These are phyloP conservation scores for Sphaeramia orbicularis DNA, from an alignment of 2,797 vertebrate species.

Conservation along the genomic window DNA sequence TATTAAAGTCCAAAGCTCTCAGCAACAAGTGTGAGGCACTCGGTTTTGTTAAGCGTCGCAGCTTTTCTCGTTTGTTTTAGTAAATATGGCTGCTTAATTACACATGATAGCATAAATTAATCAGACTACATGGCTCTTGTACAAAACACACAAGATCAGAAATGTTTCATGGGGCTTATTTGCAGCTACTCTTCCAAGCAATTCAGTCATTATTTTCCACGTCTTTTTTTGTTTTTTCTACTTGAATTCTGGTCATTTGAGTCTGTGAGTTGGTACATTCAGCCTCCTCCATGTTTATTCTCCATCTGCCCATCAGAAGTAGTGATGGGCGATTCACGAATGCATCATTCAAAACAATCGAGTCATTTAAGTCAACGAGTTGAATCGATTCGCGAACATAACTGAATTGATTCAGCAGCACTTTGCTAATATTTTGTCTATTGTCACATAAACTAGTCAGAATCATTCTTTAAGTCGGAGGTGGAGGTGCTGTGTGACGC, in stretches of 20 bases:
- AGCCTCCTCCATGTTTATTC: slow-evolving; percentile 20
- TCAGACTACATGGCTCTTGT: neutral
- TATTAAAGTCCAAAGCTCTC: slow-evolving; percentile 14
- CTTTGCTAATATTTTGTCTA: too few species aligned
- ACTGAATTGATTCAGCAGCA: too few species aligned
- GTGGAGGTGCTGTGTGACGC: too few species aligned
- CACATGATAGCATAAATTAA: neutral
- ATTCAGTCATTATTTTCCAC: neutral
- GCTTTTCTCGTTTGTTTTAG: slow-evolving; percentile 9
- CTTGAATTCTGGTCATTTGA: slow-evolving; percentile 5
- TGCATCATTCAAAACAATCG: too few species aligned
- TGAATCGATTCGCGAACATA: too few species aligned
- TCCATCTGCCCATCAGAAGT: too few species aligned
- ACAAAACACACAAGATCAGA: neutral
- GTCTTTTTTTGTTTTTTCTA: neutral
- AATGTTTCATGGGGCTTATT: slow-evolving; percentile 30
- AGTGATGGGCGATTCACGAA: too few species aligned
- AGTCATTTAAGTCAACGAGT: too few species aligned
- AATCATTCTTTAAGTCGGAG: too few species aligned
- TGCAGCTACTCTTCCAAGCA: slow-evolving; percentile 29
- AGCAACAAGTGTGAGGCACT: slow-evolving; percentile 30
- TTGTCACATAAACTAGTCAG: too few species aligned
- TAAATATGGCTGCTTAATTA: slow-evolving; percentile 14
- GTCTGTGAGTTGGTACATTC: slow-evolving; percentile 29
- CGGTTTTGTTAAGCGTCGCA: slow-evolving; percentile 38